These are phyloP conservation scores for Gandaritis pyraliata DNA, from an alignment of 2,888 invertebrate genomes.

Conservation along the genomic window DNA sequence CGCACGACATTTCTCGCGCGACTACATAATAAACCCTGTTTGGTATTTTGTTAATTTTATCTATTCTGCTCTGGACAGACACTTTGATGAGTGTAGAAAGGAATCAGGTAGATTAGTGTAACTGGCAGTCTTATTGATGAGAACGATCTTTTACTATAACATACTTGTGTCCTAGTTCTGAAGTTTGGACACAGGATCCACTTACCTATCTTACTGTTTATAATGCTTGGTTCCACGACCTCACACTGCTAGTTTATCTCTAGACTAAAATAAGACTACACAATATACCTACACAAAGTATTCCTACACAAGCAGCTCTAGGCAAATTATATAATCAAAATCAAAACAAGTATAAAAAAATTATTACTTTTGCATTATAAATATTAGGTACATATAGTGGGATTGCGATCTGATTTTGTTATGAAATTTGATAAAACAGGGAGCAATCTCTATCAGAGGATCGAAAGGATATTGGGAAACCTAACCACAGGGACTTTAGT, in stretches of 20 bases:
- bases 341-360: too few species aligned
- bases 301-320: too few species aligned
- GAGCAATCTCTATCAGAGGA: background rate
- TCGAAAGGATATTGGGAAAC: background rate
- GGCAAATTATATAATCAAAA: too few species aligned
- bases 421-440: background rate
- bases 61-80: background rate
- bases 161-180: background rate
- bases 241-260: too few species aligned
- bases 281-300: too few species aligned
- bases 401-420: background rate
- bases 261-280: too few species aligned
- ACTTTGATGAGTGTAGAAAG: background rate
- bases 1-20: slow-evolving; percentile 43
- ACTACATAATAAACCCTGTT: slow-evolving; percentile 21
- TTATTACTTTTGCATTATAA: too few species aligned
- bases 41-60: slow-evolving; percentile 4
- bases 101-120: background rate
- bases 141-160: background rate
- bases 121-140: background rate
- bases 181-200: too few species aligned
- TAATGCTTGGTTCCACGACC: too few species aligned
- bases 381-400: too few species aligned
- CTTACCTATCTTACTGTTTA: too few species aligned
- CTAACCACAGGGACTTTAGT: background rate